Base-by-base conservation (phyloP, 2,888 invertebrate species). In the Microplitis deprimator region DNA sequence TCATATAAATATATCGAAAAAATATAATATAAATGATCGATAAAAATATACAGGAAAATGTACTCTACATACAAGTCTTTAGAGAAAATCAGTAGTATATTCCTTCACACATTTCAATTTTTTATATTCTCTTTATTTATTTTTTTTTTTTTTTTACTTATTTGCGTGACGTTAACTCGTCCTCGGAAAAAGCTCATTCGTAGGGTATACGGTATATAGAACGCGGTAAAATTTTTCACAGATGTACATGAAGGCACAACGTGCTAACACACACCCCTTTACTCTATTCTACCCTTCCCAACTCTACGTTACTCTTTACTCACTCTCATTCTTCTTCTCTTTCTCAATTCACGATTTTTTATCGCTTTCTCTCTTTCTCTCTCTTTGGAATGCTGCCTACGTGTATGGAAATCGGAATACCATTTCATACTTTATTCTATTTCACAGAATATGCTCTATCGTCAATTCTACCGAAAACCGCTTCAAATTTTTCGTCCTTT, bases 371-470 rank as follows among this genome's bases (percentile, higher is more conserved):
- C 73, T 61, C 76, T 72, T 69, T 65, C 76, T 77, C 78, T 75
- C 77, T 77, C 68, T 68, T 29, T 29, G 29, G 29, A 29, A 29
- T 29, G 29, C 29, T 29, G 29, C 29, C 29, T 70, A 77, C 73
- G 79, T 81, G 78, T 78, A 81, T 79, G 79, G 78, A 81, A 81
- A 81, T 79, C 78, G 77, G 29, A 78, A 81, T 80, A 71, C 77
- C 68, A 79, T 79, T 80, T 79, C 76, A 76, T 75, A 76, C 77
- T 81, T 80, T 79, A 81, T 79, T 81, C 80, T 76, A 79, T 81
- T 79, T 75, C 72, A 71, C 72, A 73, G 69, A 75, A 75, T 62
- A 62, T 60, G 62, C 75, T 75, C 70, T 69, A 62, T 61, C 75
- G 70, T 75, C 75, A 69, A 75, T 75, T 75, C 70, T 41, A 41